Percentiles rank a stretch among this genome's conserved stretches.
Conservation (phyloP, 1,140 invertebrate genomes). For the Triops longicaudatus region DNA sequence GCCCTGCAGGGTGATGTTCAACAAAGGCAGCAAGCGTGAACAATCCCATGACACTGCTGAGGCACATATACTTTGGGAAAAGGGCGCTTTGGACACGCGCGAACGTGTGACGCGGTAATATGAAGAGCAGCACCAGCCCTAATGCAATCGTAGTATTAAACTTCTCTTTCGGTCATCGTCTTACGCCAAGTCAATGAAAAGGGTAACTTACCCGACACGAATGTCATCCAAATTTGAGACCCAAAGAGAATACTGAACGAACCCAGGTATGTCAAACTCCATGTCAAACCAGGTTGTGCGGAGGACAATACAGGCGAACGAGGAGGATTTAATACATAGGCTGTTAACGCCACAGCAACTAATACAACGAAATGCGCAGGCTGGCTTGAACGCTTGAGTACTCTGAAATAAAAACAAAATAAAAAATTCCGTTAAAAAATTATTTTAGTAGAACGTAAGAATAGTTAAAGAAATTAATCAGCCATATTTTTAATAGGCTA, state of each 20-base stretch:
- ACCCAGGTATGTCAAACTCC: constrained; percentile 53
- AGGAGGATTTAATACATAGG: constrained; percentile 48
- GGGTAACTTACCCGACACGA: constrained; percentile 58
- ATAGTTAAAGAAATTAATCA: too few relatives aligned
- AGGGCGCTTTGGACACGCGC: constrained; percentile 70
- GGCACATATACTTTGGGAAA: constrained; percentile 74
- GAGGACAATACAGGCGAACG: constrained; percentile 37
- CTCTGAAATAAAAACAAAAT: constrained; percentile 43
- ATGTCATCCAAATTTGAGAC: constrained; percentile 80
- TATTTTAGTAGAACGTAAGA: too few relatives aligned
- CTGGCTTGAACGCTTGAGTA: constrained; percentile 58
- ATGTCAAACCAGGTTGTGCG: neutral
- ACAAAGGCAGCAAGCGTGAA: constrained; percentile 59
- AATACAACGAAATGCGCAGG: constrained; percentile 63
- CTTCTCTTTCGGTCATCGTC: too few relatives aligned
- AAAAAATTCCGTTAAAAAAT: too few relatives aligned
- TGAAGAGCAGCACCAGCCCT: constrained; percentile 74
- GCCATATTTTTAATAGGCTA: too few relatives aligned
- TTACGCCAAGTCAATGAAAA: constrained; percentile 16
- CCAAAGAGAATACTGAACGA: constrained; percentile 68
- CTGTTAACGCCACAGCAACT: constrained; percentile 51
- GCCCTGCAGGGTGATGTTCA: constrained; percentile 40
- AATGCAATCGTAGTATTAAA: constrained; percentile 33
- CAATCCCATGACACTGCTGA: constrained; percentile 63
- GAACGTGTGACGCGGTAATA: constrained; percentile 68